Evolutionary conservation across 2,797 vertebrate genomes (phyloP).

Genomic region (Petrocephalus sullivani): DNA sequence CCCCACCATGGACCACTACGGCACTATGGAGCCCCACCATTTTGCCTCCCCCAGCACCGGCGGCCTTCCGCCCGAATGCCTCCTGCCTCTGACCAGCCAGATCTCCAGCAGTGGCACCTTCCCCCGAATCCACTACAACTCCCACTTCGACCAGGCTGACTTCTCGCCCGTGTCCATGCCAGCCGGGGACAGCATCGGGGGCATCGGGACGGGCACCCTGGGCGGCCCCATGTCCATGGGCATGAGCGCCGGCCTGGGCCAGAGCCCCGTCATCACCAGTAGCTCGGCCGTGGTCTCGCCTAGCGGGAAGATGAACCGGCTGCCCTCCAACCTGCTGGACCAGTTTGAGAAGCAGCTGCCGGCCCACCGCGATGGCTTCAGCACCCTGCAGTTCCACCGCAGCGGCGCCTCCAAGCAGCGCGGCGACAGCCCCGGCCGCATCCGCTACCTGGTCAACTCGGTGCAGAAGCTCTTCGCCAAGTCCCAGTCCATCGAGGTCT

Average conservation of each 20-base stretch:
- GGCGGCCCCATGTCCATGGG: slow-evolving; percentile 69
- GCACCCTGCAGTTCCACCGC: slow-evolving; percentile 92
- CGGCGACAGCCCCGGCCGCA: slow-evolving; percentile 91
- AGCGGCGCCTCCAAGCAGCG: slow-evolving; percentile 72
- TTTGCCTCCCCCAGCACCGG: slow-evolving; percentile 66
- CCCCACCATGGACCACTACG: slow-evolving; percentile 78
- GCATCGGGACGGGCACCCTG: slow-evolving; percentile 71
- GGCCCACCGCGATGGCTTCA: slow-evolving; percentile 87
- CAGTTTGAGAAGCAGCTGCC: slow-evolving; percentile 96
- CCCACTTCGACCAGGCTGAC: slow-evolving; percentile 79
- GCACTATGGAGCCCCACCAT: slow-evolving; percentile 74
- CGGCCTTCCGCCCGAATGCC: slow-evolving; percentile 77
- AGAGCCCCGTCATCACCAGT: slow-evolving; percentile 67
- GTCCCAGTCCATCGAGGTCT: slow-evolving; percentile 89
- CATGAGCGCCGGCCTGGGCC: slow-evolving; percentile 56
- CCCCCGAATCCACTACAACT: slow-evolving; percentile 94
- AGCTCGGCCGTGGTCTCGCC: slow-evolving; percentile 74
- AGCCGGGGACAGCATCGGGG: slow-evolving; percentile 83
- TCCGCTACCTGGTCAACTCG: slow-evolving; percentile 93
- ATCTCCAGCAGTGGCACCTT: slow-evolving; percentile 94
- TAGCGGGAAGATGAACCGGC: slow-evolving; percentile 88
- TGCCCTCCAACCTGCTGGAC: slow-evolving; percentile 83
- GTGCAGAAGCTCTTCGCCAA: slow-evolving; percentile 98
- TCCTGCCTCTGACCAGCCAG: slow-evolving; percentile 90
- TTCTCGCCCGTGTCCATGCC: slow-evolving; percentile 67